Evolutionary conservation across 2,888 invertebrate genomes (phyloP), one percentile per base, ranked within the genome.

Genomic region (Dusona sp.): DNA sequence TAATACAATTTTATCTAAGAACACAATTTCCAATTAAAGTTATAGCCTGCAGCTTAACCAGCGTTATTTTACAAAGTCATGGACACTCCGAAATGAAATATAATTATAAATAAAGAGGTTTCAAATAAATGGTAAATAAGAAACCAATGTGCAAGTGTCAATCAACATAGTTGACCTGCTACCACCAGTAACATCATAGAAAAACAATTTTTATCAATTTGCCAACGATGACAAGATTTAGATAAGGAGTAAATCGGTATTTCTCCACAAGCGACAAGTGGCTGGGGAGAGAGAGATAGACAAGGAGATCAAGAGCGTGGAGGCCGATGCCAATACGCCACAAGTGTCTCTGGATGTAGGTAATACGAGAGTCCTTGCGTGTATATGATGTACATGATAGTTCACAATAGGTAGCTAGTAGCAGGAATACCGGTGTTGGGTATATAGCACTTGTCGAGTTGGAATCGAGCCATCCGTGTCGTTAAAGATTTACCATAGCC

Each of bases 341-440:
- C 86, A 86, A 86, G 86, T 86, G 78, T 65, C 64, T 57, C 65
- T 72, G 19, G 33, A 48, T 64, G 73, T 51, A 54, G 73, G 74
- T 79, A 79, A 86, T 78, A 38, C 68, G 54, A 68, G 78, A 81
- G 64, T 74, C 38, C 74, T 73, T 42, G n/a, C 29, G 36, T 54
- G 33, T 70, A 67, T 61, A 61, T 51, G 33, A 70, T 64, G 65
- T 54, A 65, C 54, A 81, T 64, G 77, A 57, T 73, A 61, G 42
- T 51, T 54, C 29, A 72, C 22, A 67, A 78, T 68, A 68, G 74
- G 51, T 68, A 79, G 78, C 45, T 38, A 51, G 64, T 72, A 85
- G 75, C 57, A 36, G 25, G 57, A 65, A 83, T 80, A 77, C 65
- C 67, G 72, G 75, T 77, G 67, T 61, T 42, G 51, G 48, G 19